Evolutionary conservation across 2,888 invertebrate species (phyloP).

Genomic region (Synanthedon formicaeformis): DNA sequence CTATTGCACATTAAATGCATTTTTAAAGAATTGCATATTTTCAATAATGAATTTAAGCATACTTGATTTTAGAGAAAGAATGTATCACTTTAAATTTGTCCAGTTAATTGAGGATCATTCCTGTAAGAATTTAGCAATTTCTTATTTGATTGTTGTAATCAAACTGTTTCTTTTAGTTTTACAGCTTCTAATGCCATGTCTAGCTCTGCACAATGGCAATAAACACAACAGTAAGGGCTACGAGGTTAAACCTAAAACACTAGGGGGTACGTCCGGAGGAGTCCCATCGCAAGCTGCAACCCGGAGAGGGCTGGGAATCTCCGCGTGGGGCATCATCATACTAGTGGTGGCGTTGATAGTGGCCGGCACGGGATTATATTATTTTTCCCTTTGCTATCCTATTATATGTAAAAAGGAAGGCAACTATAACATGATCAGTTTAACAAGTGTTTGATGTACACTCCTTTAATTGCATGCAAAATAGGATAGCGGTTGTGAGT

Average conservation of each 20-base stretch:
- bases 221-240: constrained; percentile 12
- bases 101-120: too few relatives aligned
- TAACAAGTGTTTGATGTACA: constrained; percentile 34
- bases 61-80: too few relatives aligned
- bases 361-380: constrained; percentile 69
- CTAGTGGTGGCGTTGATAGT: constrained; percentile 63
- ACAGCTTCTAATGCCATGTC: constrained; percentile 22
- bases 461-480: background rate
- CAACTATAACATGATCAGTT: constrained; percentile 69
- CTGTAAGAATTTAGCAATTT: too few relatives aligned
- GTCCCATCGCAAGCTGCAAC: constrained; percentile 29
- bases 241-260: constrained; percentile 22
- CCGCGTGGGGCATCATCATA: constrained; percentile 76
- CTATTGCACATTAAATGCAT: too few relatives aligned
- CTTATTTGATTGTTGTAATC: background rate
- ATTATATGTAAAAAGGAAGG: constrained; percentile 67
- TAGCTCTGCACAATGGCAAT: constrained; percentile 19
- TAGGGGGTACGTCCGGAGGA: constrained; percentile 27
- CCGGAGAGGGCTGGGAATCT: constrained; percentile 59
- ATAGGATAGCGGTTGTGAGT: background rate
- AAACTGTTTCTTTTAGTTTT: constrained; percentile 30
- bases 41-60: too few relatives aligned
- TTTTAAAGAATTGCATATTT: too few relatives aligned
- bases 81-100: too few relatives aligned
- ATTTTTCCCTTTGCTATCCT: constrained; percentile 76